These are phyloP conservation scores for Macrosiphum euphorbiae DNA, from an alignment of 2,888 invertebrate genomes.

Conservation along the genomic window DNA sequence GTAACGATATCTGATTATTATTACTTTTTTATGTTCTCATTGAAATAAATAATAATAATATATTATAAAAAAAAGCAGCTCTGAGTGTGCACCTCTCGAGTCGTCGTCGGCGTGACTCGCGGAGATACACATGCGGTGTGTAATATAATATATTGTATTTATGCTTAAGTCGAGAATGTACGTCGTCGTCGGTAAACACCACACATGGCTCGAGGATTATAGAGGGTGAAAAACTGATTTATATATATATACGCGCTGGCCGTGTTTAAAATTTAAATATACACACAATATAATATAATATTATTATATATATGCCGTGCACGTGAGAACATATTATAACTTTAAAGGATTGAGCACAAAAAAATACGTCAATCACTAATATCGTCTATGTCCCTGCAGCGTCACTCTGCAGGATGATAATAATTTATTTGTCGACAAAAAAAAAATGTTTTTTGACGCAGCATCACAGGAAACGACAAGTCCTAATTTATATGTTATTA, in stretches of 20 bases:
- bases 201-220: conserved; percentile 29
- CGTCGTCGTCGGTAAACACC: neutral
- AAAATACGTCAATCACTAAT: neutral
- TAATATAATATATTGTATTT: neutral
- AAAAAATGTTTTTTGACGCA: neutral
- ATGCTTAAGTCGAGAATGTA: neutral
- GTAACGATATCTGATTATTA: neutral
- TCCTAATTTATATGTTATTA: neutral
- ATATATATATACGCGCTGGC: neutral
- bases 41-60: conserved; percentile 3
- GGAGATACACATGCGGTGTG: neutral
- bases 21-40: neutral
- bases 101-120: neutral
- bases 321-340: neutral
- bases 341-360: neutral
- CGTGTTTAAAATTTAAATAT: neutral
- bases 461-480: neutral
- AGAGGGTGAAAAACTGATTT: conserved; percentile 55
- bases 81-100: neutral
- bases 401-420: neutral
- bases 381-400: neutral
- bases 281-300: neutral
- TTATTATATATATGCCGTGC: neutral
- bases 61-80: neutral
- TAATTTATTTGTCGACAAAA: neutral